Base-by-base conservation (phyloP, 2,113 vertebrate species). In the Perca schrenkii region DNA sequence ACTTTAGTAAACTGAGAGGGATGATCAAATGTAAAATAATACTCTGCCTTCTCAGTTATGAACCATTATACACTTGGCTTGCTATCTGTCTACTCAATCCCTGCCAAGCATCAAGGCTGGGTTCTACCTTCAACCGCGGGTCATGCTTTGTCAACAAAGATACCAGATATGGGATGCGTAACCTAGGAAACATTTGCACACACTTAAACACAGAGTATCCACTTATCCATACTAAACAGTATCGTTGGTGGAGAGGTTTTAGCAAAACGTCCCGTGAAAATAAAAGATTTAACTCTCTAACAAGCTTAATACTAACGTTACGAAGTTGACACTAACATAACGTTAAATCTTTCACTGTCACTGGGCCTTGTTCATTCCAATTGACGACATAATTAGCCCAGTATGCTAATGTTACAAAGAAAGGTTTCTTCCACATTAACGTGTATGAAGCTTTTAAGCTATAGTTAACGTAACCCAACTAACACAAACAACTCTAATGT, bases 71-170 rank as follows among this genome's bases (percentile, higher is more conserved):
- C 54, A 73, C 16, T 78, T 72, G 74, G 62, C 75, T 65, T 15
- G 31, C 13, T 25, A 43, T n/a, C n/a, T 6, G 53, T 43, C 40
- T 68, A 50, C 79, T 56, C 53, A 54, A 36, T 43, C 53, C n/a
- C 62, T 17, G 43, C 72, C 69, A 43, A 50, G 74, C 56, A 13
- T 13, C 60, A 4, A 2, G n/a, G 54, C 83, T 3, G 34, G 36
- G 36, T 15, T 52, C 63, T 46, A 22, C 36, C 64, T 61, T 15
- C 57, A n/a, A n/a, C 72, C 52, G 19, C 46, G 67, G 53, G 58
- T 66, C 46, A 62, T 15, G 79, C 61, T 88, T 86, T 85, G 90
- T 92, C 91, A 93, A 93, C 91, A 94, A 89, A 92, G 69, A 83
- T 83, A 89, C 91, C 91, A 52, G 60, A 71, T 85, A 79, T 28